Evolutionary conservation across 64 coral and sea anemone species (phyloP), one percentile per base, ranked within the genome.

Genomic region (Pocillopora verrucosa): DNA sequence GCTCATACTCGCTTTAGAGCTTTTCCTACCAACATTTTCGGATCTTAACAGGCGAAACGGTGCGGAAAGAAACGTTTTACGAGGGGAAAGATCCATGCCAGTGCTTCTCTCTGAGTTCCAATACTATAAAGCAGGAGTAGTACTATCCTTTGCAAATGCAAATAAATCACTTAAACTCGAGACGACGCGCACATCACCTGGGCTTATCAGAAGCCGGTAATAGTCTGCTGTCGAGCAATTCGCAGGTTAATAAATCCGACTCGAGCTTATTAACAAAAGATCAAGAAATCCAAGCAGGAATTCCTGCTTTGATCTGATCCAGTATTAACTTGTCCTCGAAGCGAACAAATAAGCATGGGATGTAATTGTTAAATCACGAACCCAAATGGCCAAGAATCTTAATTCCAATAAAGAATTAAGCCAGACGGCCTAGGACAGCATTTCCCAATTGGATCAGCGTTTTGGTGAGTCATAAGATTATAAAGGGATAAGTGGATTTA

Each of bases 401-500:
- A 72, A 85, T 72, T 85, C 19, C 38, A 16, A 58, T 10, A 36
- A 41, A 45, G 19, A 72, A 72, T 85, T 72, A 13, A 58, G 70
- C 45, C 82, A 19, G 82, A 65, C 65, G 16, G 57, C 82, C 56
- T 19, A 20, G 56, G 24, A 72, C 36, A 14, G 67, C 45, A 57
- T 38, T 85, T 85, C 82, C 82, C 82, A 85, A 85, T 85, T 85
- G 82, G 82, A 85, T 85, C 65, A 85, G 24, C 37, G 36, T 65
- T 70, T 85, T 58, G 37, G 82, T 72, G 37, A 70, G 20, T 65
- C 82, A 85, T 72, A 72, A 20, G 82, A 85, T 72, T 41, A 85
- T 72, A 25, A 72, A 51, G 10, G 19, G 36, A 57, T 85, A 72
- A 85, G 65, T 26, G 38, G 63, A 72, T 57, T 85, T 51, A 25